Percentiles rank a stretch among this genome's conserved stretches.
Conservation (phyloP, 2,113 vertebrate genomes). For the Pterocles gutturalis region DNA sequence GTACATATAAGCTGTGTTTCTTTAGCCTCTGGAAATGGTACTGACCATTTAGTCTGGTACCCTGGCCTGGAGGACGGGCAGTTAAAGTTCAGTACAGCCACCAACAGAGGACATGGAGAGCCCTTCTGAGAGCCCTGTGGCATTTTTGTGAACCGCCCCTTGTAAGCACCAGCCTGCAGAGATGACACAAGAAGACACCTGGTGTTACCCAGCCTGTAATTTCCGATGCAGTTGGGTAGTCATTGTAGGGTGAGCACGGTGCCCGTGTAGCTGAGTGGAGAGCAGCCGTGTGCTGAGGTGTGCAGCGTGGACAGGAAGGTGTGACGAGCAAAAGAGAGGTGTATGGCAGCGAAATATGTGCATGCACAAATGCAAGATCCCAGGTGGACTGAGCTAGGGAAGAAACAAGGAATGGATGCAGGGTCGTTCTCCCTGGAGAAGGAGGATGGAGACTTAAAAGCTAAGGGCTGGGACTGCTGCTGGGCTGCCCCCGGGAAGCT, state of each 20-base stretch:
- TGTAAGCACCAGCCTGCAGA: background rate
- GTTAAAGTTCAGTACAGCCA: background rate
- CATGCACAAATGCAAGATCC: background rate
- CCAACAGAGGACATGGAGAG: accelerated
- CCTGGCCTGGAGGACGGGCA: background rate
- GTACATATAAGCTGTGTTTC: background rate
- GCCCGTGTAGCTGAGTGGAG: background rate
- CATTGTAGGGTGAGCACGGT: background rate
- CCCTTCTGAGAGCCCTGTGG: background rate
- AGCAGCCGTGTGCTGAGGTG: background rate
- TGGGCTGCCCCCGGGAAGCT: background rate
- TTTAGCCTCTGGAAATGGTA: background rate
- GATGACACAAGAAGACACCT: background rate
- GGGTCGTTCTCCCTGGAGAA: background rate
- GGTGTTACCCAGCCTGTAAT: background rate
- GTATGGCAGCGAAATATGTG: background rate
- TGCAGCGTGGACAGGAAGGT: background rate
- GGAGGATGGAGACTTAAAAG: background rate
- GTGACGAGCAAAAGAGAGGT: background rate
- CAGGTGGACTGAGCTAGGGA: background rate
- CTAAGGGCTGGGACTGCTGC: background rate
- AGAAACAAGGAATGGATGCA: accelerated
- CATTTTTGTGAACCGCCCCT: background rate
- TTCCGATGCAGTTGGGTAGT: background rate
- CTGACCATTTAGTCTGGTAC: background rate